Conservation (phyloP, 2,113 vertebrate species). For the Periophthalmus modestus region DNA sequence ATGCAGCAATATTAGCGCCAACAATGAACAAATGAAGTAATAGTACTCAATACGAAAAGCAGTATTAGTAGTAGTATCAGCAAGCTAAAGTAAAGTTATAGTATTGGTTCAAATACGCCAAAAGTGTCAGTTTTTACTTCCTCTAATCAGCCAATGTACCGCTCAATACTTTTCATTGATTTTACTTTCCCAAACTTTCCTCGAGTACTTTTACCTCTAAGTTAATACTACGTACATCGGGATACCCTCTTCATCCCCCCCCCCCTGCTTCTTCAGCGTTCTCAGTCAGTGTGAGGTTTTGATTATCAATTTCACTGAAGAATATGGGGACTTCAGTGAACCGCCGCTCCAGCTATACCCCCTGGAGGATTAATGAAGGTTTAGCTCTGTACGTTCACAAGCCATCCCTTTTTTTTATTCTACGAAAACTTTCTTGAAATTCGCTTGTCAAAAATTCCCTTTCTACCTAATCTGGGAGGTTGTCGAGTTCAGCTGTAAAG, state of each 20-base stretch:
- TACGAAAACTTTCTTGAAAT: constrained; percentile 52
- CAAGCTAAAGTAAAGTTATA: too few relatives aligned
- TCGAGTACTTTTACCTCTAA: background rate
- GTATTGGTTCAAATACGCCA: background rate
- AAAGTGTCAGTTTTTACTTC: background rate
- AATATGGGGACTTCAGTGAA: constrained; percentile 55
- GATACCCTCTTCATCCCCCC: background rate
- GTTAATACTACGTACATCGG: background rate
- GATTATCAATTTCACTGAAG: constrained; percentile 66
- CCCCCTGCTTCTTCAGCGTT: constrained; percentile 20
- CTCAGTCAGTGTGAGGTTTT: constrained; percentile 33
- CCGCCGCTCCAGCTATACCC: constrained; percentile 25
- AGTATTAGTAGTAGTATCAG: too few relatives aligned
- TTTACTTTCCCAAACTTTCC: background rate
- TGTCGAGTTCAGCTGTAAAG: constrained; percentile 47
- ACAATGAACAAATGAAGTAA: too few relatives aligned
- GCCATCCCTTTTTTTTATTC: constrained; percentile 31
- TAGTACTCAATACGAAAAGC: too few relatives aligned
- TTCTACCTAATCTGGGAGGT: constrained; percentile 57
- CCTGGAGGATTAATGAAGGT: constrained; percentile 53
- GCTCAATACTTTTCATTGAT: background rate
- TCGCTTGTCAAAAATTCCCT: constrained; percentile 54
- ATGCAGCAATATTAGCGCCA: too few relatives aligned
- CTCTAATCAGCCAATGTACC: background rate
- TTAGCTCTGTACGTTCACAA: constrained; percentile 51